Conservation (phyloP, 2,888 invertebrate genomes). For the Aporophyla lueneburgensis region DNA sequence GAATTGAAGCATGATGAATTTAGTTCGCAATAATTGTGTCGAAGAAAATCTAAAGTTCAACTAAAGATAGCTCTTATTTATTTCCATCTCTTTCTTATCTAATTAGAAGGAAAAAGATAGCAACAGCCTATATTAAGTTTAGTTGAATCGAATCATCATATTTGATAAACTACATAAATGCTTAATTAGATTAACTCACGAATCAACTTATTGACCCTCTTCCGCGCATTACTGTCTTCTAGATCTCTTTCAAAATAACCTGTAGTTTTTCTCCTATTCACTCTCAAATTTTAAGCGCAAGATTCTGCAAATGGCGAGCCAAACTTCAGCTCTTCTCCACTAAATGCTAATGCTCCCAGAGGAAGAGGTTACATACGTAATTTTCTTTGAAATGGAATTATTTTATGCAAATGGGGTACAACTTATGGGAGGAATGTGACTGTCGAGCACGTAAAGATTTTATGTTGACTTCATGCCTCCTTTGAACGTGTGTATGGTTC, state of each 20-base stretch:
- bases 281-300: background rate
- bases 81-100: too few relatives aligned
- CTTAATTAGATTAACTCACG: background rate
- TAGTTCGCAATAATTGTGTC: too few relatives aligned
- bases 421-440: slow-evolving; percentile 54
- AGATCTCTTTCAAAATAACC: background rate
- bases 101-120: too few relatives aligned
- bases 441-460: slow-evolving; percentile 40
- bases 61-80: too few relatives aligned
- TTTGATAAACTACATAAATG: background rate
- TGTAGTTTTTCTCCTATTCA: background rate
- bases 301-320: slow-evolving; percentile 4
- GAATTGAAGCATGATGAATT: too few relatives aligned
- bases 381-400: slow-evolving; percentile 62
- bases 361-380: slow-evolving; percentile 53
- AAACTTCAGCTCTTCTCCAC: slow-evolving; percentile 24
- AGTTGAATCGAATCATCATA: too few relatives aligned
- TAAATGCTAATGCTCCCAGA: slow-evolving; percentile 42
- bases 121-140: too few relatives aligned
- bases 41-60: too few relatives aligned
- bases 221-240: too few relatives aligned
- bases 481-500: slow-evolving; percentile 33
- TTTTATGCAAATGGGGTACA: slow-evolving; percentile 59
- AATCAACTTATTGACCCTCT: background rate
- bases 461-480: slow-evolving; percentile 39